Evolutionary conservation across 1,140 invertebrate genomes (phyloP).

Genomic region (Myzus persicae): DNA sequence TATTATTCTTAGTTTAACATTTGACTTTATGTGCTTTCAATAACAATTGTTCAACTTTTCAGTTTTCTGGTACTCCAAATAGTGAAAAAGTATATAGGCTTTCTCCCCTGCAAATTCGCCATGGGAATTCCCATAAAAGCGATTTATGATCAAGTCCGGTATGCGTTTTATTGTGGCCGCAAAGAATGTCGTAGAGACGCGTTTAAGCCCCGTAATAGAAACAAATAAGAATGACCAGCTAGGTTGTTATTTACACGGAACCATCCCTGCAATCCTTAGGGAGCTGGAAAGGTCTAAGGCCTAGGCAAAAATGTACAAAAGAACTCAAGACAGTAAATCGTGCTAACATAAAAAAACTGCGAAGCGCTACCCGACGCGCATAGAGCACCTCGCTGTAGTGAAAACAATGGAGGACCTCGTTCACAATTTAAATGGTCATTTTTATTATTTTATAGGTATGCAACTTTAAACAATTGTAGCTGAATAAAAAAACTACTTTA

Average conservation of each 20-base stretch:
- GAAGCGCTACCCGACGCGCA: not conserved
- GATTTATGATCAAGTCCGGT: slow-evolving; percentile 51
- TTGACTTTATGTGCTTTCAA: not conserved
- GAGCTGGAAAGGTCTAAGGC: slow-evolving; percentile 28
- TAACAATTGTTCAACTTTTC: slow-evolving; percentile 29
- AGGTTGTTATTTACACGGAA: slow-evolving; percentile 52
- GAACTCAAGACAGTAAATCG: slow-evolving; percentile 21
- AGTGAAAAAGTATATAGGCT: slow-evolving; percentile 46
- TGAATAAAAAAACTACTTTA: not conserved
- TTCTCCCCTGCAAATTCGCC: slow-evolving; percentile 34
- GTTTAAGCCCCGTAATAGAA: slow-evolving; percentile 56
- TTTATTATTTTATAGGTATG: not conserved
- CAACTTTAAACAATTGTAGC: not conserved
- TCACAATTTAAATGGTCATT: slow-evolving; percentile 25
- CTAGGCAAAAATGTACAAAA: slow-evolving; percentile 30
- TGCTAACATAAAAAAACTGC: slow-evolving; percentile 12
- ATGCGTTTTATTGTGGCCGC: slow-evolving; percentile 55
- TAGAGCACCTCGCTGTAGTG: not conserved
- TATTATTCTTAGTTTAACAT: not conserved
- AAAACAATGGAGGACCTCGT: not conserved
- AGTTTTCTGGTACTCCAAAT: not conserved
- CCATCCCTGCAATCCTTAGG: slow-evolving; percentile 31
- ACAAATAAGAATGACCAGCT: slow-evolving; percentile 56
- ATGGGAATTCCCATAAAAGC: slow-evolving; percentile 56
- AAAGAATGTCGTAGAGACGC: slow-evolving; percentile 50